Evolutionary conservation across 2,888 invertebrate genomes (phyloP).

Genomic region (Leucozona laternaria): DNA sequence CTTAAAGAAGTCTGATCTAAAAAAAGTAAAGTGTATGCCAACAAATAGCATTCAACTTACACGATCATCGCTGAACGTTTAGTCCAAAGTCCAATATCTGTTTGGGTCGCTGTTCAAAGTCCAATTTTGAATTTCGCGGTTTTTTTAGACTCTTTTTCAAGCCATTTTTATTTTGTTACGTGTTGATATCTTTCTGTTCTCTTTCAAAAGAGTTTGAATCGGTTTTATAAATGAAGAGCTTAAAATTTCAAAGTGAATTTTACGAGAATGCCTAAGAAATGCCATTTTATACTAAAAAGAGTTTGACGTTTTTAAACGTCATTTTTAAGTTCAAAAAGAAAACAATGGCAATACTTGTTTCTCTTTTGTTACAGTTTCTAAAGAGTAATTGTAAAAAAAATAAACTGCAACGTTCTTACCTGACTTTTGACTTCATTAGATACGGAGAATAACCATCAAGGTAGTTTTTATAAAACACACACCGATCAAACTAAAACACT

Average conservation of each 20-base stretch:
- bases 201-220: slow-evolving; percentile 4
- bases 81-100: slow-evolving; percentile 81
- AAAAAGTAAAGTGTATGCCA: slow-evolving; percentile 50
- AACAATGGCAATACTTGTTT: not conserved
- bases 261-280: not conserved
- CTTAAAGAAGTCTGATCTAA: slow-evolving; percentile 21
- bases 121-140: slow-evolving; percentile 80
- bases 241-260: not conserved
- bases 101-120: slow-evolving; percentile 81
- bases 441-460: too few species aligned
- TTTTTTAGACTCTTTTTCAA: slow-evolving; percentile 34
- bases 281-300: not conserved
- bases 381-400: not conserved
- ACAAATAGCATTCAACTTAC: slow-evolving; percentile 62
- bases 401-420: too few species aligned
- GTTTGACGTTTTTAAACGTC: not conserved
- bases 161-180: slow-evolving; percentile 11
- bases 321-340: not conserved
- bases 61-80: slow-evolving; percentile 65
- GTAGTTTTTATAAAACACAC: too few species aligned
- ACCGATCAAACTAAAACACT: too few species aligned
- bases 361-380: not conserved
- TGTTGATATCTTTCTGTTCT: slow-evolving; percentile 18
- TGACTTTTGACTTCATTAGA: too few species aligned
- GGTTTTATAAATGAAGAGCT: slow-evolving; percentile 7